Percentiles rank a stretch among this genome's conserved stretches.
These are phyloP conservation scores for Grus americana DNA, from an alignment of 2,113 vertebrate species.

Conservation along the genomic window DNA sequence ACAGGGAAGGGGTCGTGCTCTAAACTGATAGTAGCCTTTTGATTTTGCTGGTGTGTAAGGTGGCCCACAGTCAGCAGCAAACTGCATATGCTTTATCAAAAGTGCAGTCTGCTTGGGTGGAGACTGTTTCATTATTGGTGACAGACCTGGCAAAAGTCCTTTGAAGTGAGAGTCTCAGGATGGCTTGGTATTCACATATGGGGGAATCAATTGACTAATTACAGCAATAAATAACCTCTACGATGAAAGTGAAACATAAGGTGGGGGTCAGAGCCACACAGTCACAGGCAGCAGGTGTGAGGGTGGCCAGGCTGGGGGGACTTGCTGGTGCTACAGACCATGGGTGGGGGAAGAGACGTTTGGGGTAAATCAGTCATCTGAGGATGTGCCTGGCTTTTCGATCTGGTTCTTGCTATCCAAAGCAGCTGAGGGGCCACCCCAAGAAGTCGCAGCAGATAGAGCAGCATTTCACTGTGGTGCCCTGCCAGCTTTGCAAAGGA, in stretches of 20 bases:
- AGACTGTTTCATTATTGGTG: not conserved
- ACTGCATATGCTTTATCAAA: constrained; percentile 33
- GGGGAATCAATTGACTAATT: not conserved
- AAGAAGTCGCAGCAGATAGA: not conserved
- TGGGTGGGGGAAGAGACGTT: not conserved
- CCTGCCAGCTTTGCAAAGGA: not conserved
- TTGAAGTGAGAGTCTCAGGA: not conserved
- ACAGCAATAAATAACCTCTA: not conserved
- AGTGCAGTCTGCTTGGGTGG: constrained; percentile 7
- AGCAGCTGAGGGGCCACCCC: not conserved
- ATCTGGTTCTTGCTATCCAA: not conserved
- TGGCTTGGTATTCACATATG: not conserved
- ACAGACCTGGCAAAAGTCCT: constrained; percentile 17
- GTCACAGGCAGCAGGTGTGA: not conserved
- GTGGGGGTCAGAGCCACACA: not conserved
- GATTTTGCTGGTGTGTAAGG: not conserved
- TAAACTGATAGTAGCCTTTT: not conserved
- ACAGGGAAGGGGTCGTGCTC: not conserved
- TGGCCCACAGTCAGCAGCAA: constrained; percentile 18
- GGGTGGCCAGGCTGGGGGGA: not conserved
- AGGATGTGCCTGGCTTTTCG: not conserved
- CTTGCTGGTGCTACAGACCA: rapidly evolving
- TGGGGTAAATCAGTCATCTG: not conserved
- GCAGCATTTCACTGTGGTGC: rapidly evolving
- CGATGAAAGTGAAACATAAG: not conserved